A percentile compares a stretch with the other conserved stretches of the same genome.
Conservation (phyloP, 2,888 invertebrate species). For the Tupiocoris notatus region DNA sequence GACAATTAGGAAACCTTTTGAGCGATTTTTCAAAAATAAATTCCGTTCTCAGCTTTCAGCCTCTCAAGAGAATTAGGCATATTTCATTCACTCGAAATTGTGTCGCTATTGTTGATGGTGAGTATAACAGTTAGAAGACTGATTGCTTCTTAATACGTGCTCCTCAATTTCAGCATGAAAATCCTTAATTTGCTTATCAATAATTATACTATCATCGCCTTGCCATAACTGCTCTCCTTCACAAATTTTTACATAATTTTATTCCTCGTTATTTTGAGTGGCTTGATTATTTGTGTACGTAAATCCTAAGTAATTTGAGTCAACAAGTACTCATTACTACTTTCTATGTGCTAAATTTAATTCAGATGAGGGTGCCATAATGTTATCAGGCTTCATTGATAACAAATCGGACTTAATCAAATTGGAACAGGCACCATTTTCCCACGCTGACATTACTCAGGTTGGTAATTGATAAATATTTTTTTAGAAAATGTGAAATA, state of each 20-base stretch:
- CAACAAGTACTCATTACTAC: background rate
- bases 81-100: conserved; percentile 28
- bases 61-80: background rate
- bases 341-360: too few species aligned
- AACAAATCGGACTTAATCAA: background rate
- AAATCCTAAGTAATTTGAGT: background rate
- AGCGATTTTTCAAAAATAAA: background rate
- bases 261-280: too few species aligned
- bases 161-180: background rate
- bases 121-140: background rate
- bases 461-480: background rate
- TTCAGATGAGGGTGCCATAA: background rate
- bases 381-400: background rate
- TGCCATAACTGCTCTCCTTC: too few species aligned
- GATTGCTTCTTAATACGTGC: too few species aligned
- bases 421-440: conserved; percentile 1
- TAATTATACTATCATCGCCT: too few species aligned
- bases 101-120: conserved; percentile 18
- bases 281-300: background rate
- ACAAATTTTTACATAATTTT: too few species aligned
- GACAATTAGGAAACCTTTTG: conserved; percentile 7
- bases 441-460: conserved; percentile 1
- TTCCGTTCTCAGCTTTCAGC: background rate
- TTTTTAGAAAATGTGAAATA: background rate
- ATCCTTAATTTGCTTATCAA: too few species aligned